A percentile compares a stretch with the other conserved stretches of the same genome.
These are phyloP conservation scores for Callipepla californica DNA, from an alignment of 2,113 vertebrate species.

Conservation along the genomic window DNA sequence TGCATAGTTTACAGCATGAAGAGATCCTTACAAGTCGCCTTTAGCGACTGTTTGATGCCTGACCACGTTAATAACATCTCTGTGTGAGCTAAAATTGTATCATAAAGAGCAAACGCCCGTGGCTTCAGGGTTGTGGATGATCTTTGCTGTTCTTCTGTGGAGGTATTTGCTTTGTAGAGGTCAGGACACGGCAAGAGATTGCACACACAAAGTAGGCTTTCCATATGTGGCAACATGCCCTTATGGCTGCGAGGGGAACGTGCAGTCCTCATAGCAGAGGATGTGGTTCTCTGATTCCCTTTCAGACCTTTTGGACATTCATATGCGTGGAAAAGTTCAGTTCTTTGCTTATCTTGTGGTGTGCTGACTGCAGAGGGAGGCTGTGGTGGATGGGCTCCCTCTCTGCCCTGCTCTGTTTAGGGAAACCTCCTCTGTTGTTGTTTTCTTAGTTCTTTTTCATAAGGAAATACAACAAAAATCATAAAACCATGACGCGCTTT, in stretches of 20 bases:
- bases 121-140: neutral
- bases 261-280: fast-evolving
- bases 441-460: neutral
- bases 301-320: neutral
- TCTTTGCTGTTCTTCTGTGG: neutral
- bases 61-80: neutral
- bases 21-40: neutral
- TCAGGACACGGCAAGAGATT: neutral
- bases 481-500: neutral
- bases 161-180: neutral
- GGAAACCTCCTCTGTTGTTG: neutral
- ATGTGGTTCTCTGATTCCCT: neutral
- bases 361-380: neutral
- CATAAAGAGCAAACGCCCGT: neutral
- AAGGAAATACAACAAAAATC: neutral
- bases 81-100: neutral
- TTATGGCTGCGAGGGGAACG: fast-evolving
- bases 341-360: neutral
- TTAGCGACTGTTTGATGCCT: neutral
- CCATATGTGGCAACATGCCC: fast-evolving
- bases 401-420: neutral
- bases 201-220: fast-evolving
- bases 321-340: neutral
- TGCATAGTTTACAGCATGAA: neutral
- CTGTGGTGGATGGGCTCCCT: neutral